phyloP scores from a whole-genome alignment of 2,113 vertebrate genomes.

The Pseudorectes ferrugineus region DNA sequence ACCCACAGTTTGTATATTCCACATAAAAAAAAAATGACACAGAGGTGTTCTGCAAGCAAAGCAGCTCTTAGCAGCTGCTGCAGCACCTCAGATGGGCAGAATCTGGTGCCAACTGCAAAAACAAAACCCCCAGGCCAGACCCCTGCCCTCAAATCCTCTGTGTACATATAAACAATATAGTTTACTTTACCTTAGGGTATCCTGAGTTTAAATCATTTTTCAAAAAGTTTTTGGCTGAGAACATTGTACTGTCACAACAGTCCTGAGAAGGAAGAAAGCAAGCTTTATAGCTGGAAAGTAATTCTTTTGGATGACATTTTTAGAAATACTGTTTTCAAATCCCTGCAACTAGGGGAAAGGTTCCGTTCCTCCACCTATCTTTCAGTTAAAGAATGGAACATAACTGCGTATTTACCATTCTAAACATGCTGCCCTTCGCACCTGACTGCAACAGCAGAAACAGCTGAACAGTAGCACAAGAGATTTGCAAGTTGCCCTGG shows the following conservation, averaged over 20 bases:
- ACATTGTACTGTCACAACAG: neutral
- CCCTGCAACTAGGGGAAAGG: neutral
- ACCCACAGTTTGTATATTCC: neutral
- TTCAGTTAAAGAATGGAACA: neutral
- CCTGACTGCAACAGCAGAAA: neutral
- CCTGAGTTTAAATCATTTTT: neutral
- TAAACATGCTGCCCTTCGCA: neutral
- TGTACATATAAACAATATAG: neutral
- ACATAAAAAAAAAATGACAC: neutral
- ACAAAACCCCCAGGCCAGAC: neutral
- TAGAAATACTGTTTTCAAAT: neutral
- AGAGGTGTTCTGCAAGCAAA: neutral
- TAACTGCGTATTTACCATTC: neutral
- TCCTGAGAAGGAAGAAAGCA: neutral
- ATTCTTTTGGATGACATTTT: neutral
- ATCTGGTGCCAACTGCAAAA: neutral
- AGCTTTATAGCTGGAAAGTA: neutral
- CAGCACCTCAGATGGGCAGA: neutral
- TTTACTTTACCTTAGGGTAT: neutral
- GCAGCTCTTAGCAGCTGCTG: neutral
- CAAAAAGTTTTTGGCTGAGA: neutral
- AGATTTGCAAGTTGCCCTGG: neutral
- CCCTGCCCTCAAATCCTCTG: fast-evolving
- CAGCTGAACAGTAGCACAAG: neutral
- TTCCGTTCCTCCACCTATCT: neutral